phyloP scores from a whole-genome alignment of 2,113 vertebrate species.

The Chauna torquata region DNA sequence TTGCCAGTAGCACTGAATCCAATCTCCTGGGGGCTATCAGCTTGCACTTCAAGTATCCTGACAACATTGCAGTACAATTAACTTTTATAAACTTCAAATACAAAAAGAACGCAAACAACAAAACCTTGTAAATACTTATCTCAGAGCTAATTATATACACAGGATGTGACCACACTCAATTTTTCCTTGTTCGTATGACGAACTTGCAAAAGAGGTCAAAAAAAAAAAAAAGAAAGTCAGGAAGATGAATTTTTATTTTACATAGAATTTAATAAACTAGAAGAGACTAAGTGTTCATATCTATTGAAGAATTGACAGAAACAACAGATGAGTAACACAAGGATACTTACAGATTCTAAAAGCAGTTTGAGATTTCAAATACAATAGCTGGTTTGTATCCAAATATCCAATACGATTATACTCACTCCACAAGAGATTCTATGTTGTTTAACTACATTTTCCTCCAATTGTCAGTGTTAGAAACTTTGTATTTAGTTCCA shows the following conservation, averaged over 20 bases:
- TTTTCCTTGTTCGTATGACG: neutral
- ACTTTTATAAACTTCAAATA: neutral
- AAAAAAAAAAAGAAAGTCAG: neutral
- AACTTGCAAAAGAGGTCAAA: neutral
- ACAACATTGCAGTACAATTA: neutral
- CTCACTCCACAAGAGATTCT: slow-evolving; percentile 38
- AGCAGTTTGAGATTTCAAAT: neutral
- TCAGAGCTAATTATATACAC: neutral
- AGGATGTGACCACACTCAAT: neutral
- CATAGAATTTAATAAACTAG: too few species aligned
- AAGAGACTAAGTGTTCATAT: neutral
- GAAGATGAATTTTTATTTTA: neutral
- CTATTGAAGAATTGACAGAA: neutral
- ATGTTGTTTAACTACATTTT: slow-evolving; percentile 72
- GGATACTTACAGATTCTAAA: neutral
- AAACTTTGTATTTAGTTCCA: slow-evolving; percentile 68
- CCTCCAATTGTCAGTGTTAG: slow-evolving; percentile 78
- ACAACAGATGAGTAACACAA: neutral
- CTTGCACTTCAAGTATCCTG: neutral
- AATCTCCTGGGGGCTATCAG: neutral
- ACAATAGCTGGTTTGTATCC: slow-evolving; percentile 71
- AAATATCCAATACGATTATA: slow-evolving; percentile 60
- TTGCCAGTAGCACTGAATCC: neutral
- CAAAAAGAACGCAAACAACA: neutral
- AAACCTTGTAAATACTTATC: neutral